Percentiles rank a stretch among this genome's conserved stretches.
Evolutionary conservation across 2,113 vertebrate genomes (phyloP).

Genomic region (Poeciliopsis occidentalis): DNA sequence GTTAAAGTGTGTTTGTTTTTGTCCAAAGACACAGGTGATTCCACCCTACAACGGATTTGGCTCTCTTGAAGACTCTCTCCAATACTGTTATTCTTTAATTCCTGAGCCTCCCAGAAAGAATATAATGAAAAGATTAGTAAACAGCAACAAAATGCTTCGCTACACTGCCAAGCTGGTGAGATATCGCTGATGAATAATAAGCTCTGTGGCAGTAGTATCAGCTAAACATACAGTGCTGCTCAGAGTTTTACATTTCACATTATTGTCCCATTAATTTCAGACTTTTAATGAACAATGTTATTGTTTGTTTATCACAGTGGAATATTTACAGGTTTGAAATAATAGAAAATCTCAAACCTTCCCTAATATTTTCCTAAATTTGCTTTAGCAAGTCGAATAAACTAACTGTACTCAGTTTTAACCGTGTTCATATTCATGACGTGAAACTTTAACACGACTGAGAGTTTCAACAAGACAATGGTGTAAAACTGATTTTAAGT

Average conservation of each 20-base stretch:
- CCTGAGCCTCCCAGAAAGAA: slow-evolving; percentile 87
- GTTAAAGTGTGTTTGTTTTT: not conserved
- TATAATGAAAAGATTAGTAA: slow-evolving; percentile 86
- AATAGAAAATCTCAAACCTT: not conserved
- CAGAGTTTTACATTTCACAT: too few species aligned
- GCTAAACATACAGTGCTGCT: too few species aligned
- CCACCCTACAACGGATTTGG: slow-evolving; percentile 96
- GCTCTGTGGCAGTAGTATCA: not conserved
- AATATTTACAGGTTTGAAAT: not conserved
- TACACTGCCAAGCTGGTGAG: slow-evolving; percentile 87
- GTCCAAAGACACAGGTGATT: slow-evolving; percentile 75
- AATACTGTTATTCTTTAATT: slow-evolving; percentile 89
- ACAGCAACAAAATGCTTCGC: slow-evolving; percentile 85
- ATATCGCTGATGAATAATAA: not conserved
- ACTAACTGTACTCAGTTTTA: not conserved
- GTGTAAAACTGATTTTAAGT: too few species aligned
- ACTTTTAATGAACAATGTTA: not conserved
- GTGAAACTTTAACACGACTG: not conserved
- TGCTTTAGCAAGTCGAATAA: not conserved
- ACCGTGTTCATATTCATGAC: not conserved
- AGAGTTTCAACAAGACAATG: not conserved
- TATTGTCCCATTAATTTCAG: not conserved
- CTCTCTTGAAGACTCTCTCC: slow-evolving; percentile 88
- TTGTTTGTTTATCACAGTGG: not conserved
- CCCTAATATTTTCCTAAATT: not conserved